A percentile compares a stretch with the other conserved stretches of the same genome.
Conservation (phyloP, 2,888 invertebrate species). For the Phalera bucephala region DNA sequence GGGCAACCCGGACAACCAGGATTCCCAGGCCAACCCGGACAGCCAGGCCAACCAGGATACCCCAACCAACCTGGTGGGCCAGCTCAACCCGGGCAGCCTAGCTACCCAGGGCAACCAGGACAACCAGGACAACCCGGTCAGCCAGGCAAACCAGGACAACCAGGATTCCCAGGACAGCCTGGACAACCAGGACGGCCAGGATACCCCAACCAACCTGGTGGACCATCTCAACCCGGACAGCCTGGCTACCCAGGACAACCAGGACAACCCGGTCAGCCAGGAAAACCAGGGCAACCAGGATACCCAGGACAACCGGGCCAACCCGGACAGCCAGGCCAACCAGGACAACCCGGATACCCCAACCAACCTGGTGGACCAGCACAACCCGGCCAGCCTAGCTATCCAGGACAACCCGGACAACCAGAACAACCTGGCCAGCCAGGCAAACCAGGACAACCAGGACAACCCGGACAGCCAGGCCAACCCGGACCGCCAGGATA, state of each 20-base stretch:
- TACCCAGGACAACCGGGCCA: neutral
- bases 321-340: conserved; percentile 3
- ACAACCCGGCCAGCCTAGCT: conserved; percentile 4
- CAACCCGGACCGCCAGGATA: conserved; percentile 5
- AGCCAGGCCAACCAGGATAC: conserved; percentile 53
- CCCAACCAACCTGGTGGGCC: conserved; percentile 29
- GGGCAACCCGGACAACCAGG: conserved; percentile 26
- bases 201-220: neutral
- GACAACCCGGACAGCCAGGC: conserved; percentile 3
- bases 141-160: conserved; percentile 2
- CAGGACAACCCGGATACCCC: conserved; percentile 2
- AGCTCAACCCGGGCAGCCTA: conserved; percentile 41
- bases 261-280: conserved; percentile 3
- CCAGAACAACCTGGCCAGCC: conserved; percentile 5
- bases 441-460: conserved; percentile 4
- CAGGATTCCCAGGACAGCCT: neutral
- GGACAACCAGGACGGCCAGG: conserved; percentile 3
- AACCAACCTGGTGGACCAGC: conserved; percentile 5
- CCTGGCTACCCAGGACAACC: conserved; percentile 4
- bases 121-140: conserved; percentile 1
- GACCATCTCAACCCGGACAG: neutral
- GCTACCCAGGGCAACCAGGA: conserved; percentile 11
- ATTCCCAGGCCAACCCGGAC: conserved; percentile 52
- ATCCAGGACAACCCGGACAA: conserved; percentile 3
- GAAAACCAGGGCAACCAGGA: conserved; percentile 1